Base-by-base conservation (phyloP, 2,888 invertebrate genomes). In the Chironomus riparius region DNA sequence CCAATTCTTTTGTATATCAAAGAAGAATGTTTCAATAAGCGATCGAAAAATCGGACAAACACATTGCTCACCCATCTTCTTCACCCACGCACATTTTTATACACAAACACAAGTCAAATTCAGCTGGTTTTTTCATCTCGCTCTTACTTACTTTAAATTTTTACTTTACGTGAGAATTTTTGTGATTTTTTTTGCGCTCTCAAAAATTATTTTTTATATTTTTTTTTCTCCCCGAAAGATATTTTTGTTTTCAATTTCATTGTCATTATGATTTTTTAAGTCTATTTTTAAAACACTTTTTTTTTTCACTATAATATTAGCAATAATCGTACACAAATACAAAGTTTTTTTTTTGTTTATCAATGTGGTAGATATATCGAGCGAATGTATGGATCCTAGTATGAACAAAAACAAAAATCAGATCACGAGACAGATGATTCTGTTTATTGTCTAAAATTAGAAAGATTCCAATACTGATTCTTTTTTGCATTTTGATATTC, bases 71-170 rank as follows among this genome's bases (percentile, higher is more conserved):
- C 68, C 56, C 74, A 56, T 15, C 56, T 56, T 56, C 15, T 56
- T 56, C 56, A 10, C 74, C 68, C 47, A 74, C 68, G 68, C 74
- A 68, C 74, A 74, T 74, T 74, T 68, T 68, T 21, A 70, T 48
- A n/a, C 21, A 28, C 50, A 48, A 21, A 74, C 74, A 48, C 13
- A 68, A 18, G 13, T 13, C 47, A 48, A 21, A 38, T 61, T 72
- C 72, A 72, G 72, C 62, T 72, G 72, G 38, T 38, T 61, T 72
- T 62, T 61, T 72, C 15, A 47, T 71, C 24, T 65, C 65, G 65
- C 50, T 28, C 24, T 50, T 38, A 38, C 38, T 38, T 38, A 38
- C 38, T 38, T 38, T 38, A 38, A 38, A 38, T 10, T 50, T 24
- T n/a, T 15, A n/a, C n/a, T 24, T 21, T 3, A 24, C 65, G 13